Conservation (phyloP, 2,888 invertebrate genomes). For the Ecliptopera silaceata region DNA sequence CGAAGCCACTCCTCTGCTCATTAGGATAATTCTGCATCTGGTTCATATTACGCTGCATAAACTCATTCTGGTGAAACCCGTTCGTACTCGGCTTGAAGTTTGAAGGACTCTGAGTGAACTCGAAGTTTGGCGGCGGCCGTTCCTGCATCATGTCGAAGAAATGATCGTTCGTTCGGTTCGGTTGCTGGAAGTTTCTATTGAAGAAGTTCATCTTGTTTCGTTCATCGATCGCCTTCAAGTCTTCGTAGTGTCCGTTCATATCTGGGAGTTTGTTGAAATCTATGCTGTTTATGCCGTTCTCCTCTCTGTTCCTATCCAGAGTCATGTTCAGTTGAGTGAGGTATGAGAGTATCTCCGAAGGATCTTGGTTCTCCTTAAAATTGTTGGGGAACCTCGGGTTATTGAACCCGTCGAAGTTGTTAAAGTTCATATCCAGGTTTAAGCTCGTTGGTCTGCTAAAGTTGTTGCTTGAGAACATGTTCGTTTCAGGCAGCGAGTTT, state of each 20-base stretch:
- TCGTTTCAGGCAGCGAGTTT: constrained; percentile 70
- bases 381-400: constrained; percentile 65
- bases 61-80: constrained; percentile 69
- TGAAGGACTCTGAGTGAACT: constrained; percentile 44
- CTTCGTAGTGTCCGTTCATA: constrained; percentile 65
- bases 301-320: constrained; percentile 59
- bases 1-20: constrained; percentile 61
- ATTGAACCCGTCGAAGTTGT: constrained; percentile 58
- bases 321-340: constrained; percentile 65
- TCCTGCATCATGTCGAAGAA: constrained; percentile 66
- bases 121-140: constrained; percentile 61
- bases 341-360: constrained; percentile 63
- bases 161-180: constrained; percentile 60
- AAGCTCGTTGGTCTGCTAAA: constrained; percentile 69
- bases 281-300: constrained; percentile 54
- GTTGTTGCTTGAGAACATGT: constrained; percentile 60
- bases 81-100: constrained; percentile 54
- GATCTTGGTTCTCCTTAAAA: constrained; percentile 66
- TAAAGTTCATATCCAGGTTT: constrained; percentile 68
- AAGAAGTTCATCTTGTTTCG: constrained; percentile 61
- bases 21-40: constrained; percentile 62
- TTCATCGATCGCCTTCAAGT: constrained; percentile 56
- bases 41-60: constrained; percentile 63
- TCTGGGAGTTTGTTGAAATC: constrained; percentile 68
- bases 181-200: constrained; percentile 56